phyloP scores from a whole-genome alignment of 2,797 vertebrate genomes.

The Lagodon rhomboides region DNA sequence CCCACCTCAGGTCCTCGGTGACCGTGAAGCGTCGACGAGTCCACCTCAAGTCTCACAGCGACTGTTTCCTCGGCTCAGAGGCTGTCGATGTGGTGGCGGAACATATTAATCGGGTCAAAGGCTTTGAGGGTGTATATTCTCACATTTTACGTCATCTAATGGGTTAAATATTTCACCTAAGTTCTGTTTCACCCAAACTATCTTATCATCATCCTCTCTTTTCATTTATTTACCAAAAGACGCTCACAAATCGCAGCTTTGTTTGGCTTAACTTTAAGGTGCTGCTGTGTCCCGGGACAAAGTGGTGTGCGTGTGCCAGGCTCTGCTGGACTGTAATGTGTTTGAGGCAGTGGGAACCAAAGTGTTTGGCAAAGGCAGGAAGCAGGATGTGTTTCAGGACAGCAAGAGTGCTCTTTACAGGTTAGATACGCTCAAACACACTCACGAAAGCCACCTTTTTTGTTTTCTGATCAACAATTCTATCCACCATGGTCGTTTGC shows the following conservation, averaged over 20 bases:
- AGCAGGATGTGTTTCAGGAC: slow-evolving; percentile 85
- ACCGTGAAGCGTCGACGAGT: slow-evolving; percentile 90
- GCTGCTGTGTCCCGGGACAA: slow-evolving; percentile 86
- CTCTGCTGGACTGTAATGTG: slow-evolving; percentile 91
- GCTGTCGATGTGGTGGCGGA: slow-evolving; percentile 91
- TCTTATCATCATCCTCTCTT: not conserved
- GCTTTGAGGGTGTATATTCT: slow-evolving; percentile 83
- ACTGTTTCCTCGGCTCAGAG: slow-evolving; percentile 94
- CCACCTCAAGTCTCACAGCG: slow-evolving; percentile 88
- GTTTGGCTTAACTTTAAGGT: slow-evolving; percentile 65
- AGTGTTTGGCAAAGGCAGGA: slow-evolving; percentile 89
- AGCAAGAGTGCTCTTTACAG: slow-evolving; percentile 91
- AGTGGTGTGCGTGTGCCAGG: slow-evolving; percentile 91
- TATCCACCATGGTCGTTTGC: not conserved
- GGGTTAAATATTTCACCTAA: not conserved
- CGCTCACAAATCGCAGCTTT: not conserved
- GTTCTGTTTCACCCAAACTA: not conserved
- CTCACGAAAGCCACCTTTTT: too few relatives aligned
- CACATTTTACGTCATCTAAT: not conserved
- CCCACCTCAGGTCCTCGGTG: slow-evolving; percentile 88
- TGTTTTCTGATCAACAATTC: not conserved
- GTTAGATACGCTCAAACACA: slow-evolving; percentile 46
- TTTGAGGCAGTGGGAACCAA: slow-evolving; percentile 91
- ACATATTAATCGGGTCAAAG: slow-evolving; percentile 85
- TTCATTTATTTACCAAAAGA: not conserved